Conservation (phyloP, 2,888 invertebrate genomes). For the Hecatera dysodea region DNA sequence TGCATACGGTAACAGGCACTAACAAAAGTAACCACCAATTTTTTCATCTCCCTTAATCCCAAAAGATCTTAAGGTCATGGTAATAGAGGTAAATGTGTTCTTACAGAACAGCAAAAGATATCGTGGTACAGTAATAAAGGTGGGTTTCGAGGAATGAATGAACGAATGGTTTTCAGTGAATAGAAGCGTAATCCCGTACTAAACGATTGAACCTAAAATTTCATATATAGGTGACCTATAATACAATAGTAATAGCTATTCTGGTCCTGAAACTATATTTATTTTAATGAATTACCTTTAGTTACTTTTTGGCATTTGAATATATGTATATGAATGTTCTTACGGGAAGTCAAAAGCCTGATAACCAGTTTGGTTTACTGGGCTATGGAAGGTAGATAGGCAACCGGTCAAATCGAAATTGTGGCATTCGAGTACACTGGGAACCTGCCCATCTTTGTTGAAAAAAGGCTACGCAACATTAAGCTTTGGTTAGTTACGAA, state of each 20-base stretch:
- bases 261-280: not conserved
- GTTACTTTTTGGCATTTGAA: not conserved
- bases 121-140: slow-evolving; percentile 50
- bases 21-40: slow-evolving; percentile 43
- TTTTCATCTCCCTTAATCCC: not conserved
- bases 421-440: no score
- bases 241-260: slow-evolving; percentile 1
- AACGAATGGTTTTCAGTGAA: slow-evolving; percentile 63
- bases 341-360: not conserved
- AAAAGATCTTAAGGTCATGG: slow-evolving; percentile 10
- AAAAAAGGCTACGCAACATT: no score
- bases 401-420: no score
- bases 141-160: slow-evolving; percentile 57
- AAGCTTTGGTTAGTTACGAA: no score
- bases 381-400: no score
- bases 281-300: not conserved
- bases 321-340: not conserved
- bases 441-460: no score
- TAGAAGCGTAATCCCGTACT: slow-evolving; percentile 46
- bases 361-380: not conserved
- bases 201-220: slow-evolving; percentile 35
- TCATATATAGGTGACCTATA: not conserved
- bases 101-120: not conserved
- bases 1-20: slow-evolving; percentile 48
- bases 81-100: slow-evolving; percentile 22